These are phyloP conservation scores for Metellina segmentata DNA, from an alignment of 2,888 invertebrate genomes.

Conservation along the genomic window DNA sequence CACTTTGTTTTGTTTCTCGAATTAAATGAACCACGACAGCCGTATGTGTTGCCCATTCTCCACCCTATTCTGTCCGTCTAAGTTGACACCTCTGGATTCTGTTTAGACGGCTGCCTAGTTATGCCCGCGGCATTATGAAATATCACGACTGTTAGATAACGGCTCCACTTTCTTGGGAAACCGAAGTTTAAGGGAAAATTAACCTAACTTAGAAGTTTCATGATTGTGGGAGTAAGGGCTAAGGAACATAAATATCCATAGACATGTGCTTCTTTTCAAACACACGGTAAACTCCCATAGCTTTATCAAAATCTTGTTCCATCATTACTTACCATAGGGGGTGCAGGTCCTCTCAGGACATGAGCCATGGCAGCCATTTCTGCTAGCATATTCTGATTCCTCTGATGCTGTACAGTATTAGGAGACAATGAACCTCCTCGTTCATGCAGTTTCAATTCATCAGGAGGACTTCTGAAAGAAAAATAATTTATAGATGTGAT, in stretches of 20 bases:
- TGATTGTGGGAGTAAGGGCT: neutral
- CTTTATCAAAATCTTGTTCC: no score
- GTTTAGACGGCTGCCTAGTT: no score
- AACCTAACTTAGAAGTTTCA: no score
- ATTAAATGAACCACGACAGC: no score
- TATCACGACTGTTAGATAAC: no score
- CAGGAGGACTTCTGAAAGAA: slow-evolving; percentile 56
- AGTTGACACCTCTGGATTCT: no score
- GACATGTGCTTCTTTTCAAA: neutral
- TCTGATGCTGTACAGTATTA: slow-evolving; percentile 43
- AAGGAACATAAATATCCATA: neutral
- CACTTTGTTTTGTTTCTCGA: no score
- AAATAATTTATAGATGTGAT: neutral
- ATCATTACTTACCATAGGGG: slow-evolving; percentile 41
- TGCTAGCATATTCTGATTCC: slow-evolving; percentile 53
- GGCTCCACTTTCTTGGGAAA: no score
- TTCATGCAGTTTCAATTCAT: slow-evolving; percentile 51
- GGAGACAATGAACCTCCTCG: slow-evolving; percentile 50
- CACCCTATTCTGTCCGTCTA: no score
- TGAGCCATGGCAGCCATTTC: slow-evolving; percentile 69
- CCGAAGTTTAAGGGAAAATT: no score
- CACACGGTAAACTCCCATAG: neutral
- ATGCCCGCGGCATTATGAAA: no score
- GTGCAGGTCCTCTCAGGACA: slow-evolving; percentile 28
- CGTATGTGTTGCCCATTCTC: no score